These are phyloP conservation scores for Nothocercus julius DNA, from an alignment of 2,113 vertebrate genomes.

Conservation along the genomic window DNA sequence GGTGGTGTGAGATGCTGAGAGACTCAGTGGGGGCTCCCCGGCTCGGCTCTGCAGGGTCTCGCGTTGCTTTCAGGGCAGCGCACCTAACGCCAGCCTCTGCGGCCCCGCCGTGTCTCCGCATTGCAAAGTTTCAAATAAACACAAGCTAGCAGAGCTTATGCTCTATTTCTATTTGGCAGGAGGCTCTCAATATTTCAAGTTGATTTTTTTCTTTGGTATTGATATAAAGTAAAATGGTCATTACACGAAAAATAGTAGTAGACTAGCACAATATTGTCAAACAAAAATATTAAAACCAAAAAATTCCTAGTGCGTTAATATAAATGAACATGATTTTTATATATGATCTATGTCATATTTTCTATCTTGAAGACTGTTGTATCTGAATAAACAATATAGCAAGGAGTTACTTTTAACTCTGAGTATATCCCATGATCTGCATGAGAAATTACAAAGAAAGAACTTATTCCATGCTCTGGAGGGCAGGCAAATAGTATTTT, in stretches of 20 bases:
- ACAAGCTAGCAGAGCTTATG: not conserved
- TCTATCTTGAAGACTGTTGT: not conserved
- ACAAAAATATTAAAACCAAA: not conserved
- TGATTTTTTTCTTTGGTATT: slow-evolving; percentile 44
- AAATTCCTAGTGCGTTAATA: not conserved
- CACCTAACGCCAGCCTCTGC: not conserved
- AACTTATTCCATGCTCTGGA: not conserved
- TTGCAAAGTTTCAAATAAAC: not conserved
- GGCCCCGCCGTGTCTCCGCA: not conserved
- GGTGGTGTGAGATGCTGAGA: not conserved
- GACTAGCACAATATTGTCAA: not conserved
- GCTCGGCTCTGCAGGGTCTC: not conserved
- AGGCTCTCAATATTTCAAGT: not conserved
- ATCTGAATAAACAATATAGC: not conserved
- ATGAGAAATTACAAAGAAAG: slow-evolving; percentile 31
- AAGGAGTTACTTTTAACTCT: not conserved
- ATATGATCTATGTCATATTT: not conserved
- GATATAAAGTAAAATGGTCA: not conserved
- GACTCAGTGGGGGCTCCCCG: not conserved
- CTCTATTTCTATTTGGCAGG: not conserved
- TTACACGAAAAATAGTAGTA: not conserved
- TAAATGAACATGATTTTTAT: not conserved
- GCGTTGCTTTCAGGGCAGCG: not conserved
- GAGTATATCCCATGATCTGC: not conserved
- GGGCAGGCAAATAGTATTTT: not conserved